These are phyloP conservation scores for Caenorhabditis drosophilae DNA, from an alignment of 2,888 invertebrate species.

Conservation along the genomic window DNA sequence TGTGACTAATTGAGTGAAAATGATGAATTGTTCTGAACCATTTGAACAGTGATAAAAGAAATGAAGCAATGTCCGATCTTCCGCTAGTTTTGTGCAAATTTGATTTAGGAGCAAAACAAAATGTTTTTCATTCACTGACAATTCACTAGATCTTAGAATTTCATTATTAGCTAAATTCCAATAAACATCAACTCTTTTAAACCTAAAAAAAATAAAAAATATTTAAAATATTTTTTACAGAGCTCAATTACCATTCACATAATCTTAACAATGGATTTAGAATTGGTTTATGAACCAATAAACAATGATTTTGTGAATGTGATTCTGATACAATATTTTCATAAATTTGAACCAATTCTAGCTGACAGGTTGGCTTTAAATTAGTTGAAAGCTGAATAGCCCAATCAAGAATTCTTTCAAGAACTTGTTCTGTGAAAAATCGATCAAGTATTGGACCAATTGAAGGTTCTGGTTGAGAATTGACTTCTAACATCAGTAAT, in stretches of 20 bases:
- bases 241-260: slow-evolving; percentile 37
- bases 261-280: slow-evolving; percentile 84
- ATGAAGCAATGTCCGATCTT: slow-evolving; percentile 62
- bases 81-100: slow-evolving; percentile 59
- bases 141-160: neutral
- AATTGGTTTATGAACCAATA: slow-evolving; percentile 88
- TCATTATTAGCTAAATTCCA: neutral
- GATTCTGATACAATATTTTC: slow-evolving; percentile 37
- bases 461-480: slow-evolving; percentile 62
- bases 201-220: slow-evolving; percentile 1
- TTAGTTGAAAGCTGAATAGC: slow-evolving; percentile 51
- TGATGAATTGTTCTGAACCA: slow-evolving; percentile 57
- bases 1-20: slow-evolving; percentile 64
- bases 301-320: slow-evolving; percentile 59
- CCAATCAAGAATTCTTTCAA: slow-evolving; percentile 58
- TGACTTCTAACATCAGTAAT: slow-evolving; percentile 63
- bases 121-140: slow-evolving; percentile 54
- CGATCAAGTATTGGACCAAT: slow-evolving; percentile 66
- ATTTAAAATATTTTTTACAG: neutral
- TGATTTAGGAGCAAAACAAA: slow-evolving; percentile 67
- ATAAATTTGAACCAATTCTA: slow-evolving; percentile 30
- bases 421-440: slow-evolving; percentile 62
- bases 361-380: slow-evolving; percentile 53
- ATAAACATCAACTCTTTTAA: neutral
- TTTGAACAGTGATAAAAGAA: slow-evolving; percentile 63